Base-by-base conservation (phyloP, 2,113 vertebrate genomes). In the Rhynchopsitta pachyrhyncha region DNA sequence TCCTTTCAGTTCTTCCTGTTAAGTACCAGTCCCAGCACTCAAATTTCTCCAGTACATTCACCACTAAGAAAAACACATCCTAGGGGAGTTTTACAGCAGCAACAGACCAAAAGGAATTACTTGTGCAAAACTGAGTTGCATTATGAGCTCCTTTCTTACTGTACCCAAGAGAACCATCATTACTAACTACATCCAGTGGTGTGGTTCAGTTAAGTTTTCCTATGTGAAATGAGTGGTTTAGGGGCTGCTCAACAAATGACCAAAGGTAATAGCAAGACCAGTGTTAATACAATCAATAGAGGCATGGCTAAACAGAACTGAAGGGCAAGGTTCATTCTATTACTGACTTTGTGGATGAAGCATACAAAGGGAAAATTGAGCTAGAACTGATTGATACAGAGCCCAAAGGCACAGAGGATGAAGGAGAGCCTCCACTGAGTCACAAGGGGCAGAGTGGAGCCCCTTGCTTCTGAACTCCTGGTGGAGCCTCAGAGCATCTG, bases 111-210 rank as follows among this genome's bases (percentile, higher is more conserved):
- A 67, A 52, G 16, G 50, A 44, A 10, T 20, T 15, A 29, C 28
- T 46, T 2, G 0, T 6, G 23, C 2, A 7, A 8, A 53, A 64
- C 28, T 3, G 16, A 9, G 14, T 31, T 24, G 27, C 13, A 6
- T 18, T 67, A 13, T 2, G 6, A 41, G 12, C 24, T 10, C 10
- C 31, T 60, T 57, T 59, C 14, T 18, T 35, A 64, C 19, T 2
- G 9, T 17, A 10, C 12, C 49, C 10, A 44, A 64, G 69, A 62
- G 29, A 28, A 67, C 10, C 17, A 52, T 2, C 3, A 3, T 11
- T 35, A 59, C 33, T 59, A 16, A 4, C 17, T 16, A 0, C 6
- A 10, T 25, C 47, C 24, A 57, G 24, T 22, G 20, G 9, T 9
- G 2, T 9, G 27, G 50, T 92, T 52, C 62, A 53, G 64, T 2